These are phyloP conservation scores for Gadopsis marmoratus DNA, from an alignment of 2,797 vertebrate genomes.

Conservation along the genomic window DNA sequence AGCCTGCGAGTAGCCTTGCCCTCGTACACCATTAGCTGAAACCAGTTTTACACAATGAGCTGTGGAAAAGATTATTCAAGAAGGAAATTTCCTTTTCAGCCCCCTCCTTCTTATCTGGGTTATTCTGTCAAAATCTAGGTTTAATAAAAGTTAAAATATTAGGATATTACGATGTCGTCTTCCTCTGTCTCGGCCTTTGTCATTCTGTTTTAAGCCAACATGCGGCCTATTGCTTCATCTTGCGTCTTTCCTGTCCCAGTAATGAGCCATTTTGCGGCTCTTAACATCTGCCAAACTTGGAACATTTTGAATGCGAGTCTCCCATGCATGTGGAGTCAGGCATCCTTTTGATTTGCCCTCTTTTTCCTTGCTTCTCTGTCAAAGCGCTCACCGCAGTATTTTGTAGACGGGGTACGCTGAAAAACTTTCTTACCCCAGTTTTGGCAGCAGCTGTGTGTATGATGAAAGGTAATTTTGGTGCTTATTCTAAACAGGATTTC, in stretches of 20 bases:
- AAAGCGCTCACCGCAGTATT: constrained; percentile 59
- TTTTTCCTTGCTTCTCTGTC: constrained; percentile 68
- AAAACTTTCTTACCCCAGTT: constrained; percentile 68
- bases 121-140: constrained; percentile 66
- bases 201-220: constrained; percentile 75
- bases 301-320: constrained; percentile 74
- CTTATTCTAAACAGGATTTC: constrained; percentile 60
- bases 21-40: constrained; percentile 56
- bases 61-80: constrained; percentile 53
- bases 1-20: constrained; percentile 55
- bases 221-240: constrained; percentile 67
- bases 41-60: constrained; percentile 61
- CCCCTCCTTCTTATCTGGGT: constrained; percentile 48
- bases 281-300: constrained; percentile 82
- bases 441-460: constrained; percentile 48
- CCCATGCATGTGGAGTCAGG: constrained; percentile 77
- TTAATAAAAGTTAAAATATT: constrained; percentile 69
- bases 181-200: constrained; percentile 64
- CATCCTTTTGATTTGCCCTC: constrained; percentile 76
- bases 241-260: constrained; percentile 72
- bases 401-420: constrained; percentile 51
- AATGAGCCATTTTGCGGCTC: constrained; percentile 80
- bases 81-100: constrained; percentile 39
- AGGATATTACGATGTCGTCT: constrained; percentile 61
- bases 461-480: constrained; percentile 74